Base-by-base conservation (phyloP, 2,888 invertebrate genomes). In the Xestobium rufovillosum region DNA sequence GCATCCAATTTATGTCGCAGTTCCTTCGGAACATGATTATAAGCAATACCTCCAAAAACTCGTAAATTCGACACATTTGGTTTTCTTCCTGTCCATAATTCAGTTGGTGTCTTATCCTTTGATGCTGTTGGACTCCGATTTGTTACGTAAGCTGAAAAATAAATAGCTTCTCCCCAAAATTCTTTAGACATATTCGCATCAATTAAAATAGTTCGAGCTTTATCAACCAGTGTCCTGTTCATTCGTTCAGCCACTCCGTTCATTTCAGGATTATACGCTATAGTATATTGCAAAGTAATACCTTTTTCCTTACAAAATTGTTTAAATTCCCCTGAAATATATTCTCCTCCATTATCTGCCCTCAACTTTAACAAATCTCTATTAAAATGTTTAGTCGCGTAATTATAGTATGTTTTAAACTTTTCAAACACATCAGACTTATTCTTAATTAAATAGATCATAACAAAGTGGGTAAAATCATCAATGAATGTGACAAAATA, bases 191-290 rank as follows among this genome's bases (percentile, higher is more conserved):
- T n/a, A n/a, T n/a, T n/a, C n/a, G n/a, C 31, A 4, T 45, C 45
- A n/a, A 35, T 26, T 3, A 44, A 8, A 4, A 44, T 31, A 10
- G 46, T 31, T 35, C 44, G 8, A 12, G 42, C 40, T 26, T 40
- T 46, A 11, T 45, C 36, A 9, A 41, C 16, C 9, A 44, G 13
- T 1, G 31, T 44, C 6, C 41, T 33, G 30, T 44, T 45, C 29
- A 44, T 27, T 26, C 42, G 16, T 37, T 45, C 45, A 11, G 43
- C 36, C n/a, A 17, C 32, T 3, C 43, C 45, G 26, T 44, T 44
- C 25, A 34, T 15, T 26, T 45, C 31, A 9, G 43, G 43, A 9
- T 29, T 42, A 23, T 42, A 42, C 9, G 42, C 26, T 3, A 36
- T 36, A 8, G 40, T 42, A 29, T 44, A 36, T 10, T 39, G 25